Evolutionary conservation across 2,113 vertebrate species (phyloP).

Genomic region (Leucosticte australis): DNA sequence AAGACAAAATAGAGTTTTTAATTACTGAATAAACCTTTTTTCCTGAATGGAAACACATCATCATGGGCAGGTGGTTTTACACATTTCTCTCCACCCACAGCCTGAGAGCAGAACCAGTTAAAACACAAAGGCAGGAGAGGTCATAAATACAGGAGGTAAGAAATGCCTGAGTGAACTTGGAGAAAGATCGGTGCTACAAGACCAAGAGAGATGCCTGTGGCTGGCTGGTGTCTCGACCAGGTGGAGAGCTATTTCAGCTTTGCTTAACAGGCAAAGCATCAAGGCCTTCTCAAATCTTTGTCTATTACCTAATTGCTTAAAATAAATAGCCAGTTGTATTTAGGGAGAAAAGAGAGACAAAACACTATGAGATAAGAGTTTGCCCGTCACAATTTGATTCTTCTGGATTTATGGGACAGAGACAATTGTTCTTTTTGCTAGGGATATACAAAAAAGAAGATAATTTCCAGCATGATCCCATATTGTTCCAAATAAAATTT

Average conservation of each 20-base stretch:
- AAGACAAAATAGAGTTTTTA: slow-evolving; percentile 6
- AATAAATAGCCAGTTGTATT: not conserved
- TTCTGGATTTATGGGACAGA: not conserved
- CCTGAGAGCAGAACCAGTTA: slow-evolving; percentile 16
- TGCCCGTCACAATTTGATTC: not conserved
- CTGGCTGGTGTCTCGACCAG: not conserved
- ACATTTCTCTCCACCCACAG: slow-evolving; percentile 42
- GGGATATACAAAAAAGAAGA: not conserved
- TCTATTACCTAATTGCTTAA: not conserved
- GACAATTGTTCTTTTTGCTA: not conserved
- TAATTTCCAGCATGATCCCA: not conserved
- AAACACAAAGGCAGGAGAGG: slow-evolving; percentile 54
- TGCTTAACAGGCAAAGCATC: not conserved
- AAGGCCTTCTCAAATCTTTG: not conserved
- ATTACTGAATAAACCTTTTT: slow-evolving; percentile 30
- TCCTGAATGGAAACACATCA: slow-evolving; percentile 33
- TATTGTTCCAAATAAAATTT: not conserved
- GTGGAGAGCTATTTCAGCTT: slow-evolving; percentile 48
- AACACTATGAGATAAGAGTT: not conserved
- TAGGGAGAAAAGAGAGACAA: not conserved
- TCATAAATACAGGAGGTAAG: slow-evolving; percentile 55
- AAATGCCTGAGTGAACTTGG: slow-evolving; percentile 57
- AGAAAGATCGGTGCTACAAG: slow-evolving; percentile 5
- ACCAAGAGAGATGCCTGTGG: slow-evolving; percentile 10
- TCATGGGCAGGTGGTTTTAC: slow-evolving; percentile 45